Evolutionary conservation across 2,797 vertebrate species (phyloP).

Genomic region (Melanotaenia nigrans): DNA sequence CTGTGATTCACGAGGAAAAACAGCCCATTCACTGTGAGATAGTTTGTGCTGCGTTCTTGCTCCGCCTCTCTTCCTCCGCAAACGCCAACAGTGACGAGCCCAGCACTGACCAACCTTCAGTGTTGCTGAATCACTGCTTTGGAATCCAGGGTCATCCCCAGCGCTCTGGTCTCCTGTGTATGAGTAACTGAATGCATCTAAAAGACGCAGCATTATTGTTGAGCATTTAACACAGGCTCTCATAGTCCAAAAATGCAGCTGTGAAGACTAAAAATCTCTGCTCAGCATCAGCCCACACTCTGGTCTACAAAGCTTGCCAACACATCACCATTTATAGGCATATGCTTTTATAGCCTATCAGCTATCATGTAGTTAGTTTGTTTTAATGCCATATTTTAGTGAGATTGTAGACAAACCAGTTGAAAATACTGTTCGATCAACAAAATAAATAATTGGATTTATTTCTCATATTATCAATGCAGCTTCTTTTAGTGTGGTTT

Average conservation of each 20-base stretch:
- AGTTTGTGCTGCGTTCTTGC: slow-evolving; percentile 11
- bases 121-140: slow-evolving; percentile 42
- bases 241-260: slow-evolving; percentile 40
- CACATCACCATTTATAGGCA: background rate
- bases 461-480: background rate
- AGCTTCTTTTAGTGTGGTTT: background rate
- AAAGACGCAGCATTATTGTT: slow-evolving; percentile 47
- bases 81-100: slow-evolving; percentile 24
- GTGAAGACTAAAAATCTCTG: slow-evolving; percentile 30
- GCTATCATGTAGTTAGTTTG: background rate
- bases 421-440: background rate
- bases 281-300: slow-evolving; percentile 34
- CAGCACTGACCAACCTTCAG: slow-evolving; percentile 47
- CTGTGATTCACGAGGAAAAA: slow-evolving; percentile 64
- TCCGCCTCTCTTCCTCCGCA: slow-evolving; percentile 57
- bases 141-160: slow-evolving; percentile 38
- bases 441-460: background rate
- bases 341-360: background rate
- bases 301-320: background rate
- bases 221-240: slow-evolving; percentile 4
- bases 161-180: slow-evolving; percentile 27
- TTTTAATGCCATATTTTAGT: background rate
- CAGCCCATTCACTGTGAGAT: slow-evolving; percentile 13
- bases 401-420: background rate
- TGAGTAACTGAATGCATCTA: slow-evolving; percentile 34